Base-by-base conservation (phyloP, 2,113 vertebrate species). In the Entomyzon cyanotis region DNA sequence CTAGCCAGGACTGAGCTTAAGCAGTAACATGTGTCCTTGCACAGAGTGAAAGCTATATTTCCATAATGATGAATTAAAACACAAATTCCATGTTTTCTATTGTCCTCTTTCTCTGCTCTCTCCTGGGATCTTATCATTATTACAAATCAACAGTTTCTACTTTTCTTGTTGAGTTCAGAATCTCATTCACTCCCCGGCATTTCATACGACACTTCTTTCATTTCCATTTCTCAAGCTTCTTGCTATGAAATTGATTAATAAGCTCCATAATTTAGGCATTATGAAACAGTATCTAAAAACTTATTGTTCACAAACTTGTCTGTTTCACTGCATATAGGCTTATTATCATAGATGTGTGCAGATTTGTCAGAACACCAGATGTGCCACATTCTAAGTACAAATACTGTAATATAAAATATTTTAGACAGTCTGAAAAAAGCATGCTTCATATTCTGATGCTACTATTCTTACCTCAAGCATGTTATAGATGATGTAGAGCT, bases 401-500 rank as follows among this genome's bases (percentile, higher is more conserved):
- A 88, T 25, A 68, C 20, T 33, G 27, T 44, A 49, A 85, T 10
- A 56, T 4, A 35, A 33, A 50, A 6, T 56, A 68, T 68, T 73
- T 77, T 24, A 82, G 10, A 46, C 19, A 49, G 41, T 19, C 16
- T 65, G 46, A 82, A 77, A 91, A 89, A 91, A 84, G 28, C 58
- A 89, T 79, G 53, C 63, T 89, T 87, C 44, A 39, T 71, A 76
- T 74, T 80, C 41, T 41, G 24, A 87, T 95, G 55, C 25, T 50
- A 46, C 53, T 28, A 50, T 63, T 68, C 84, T 96, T 98, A 99
- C 99, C 99, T 99, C 99, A n/a, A 99, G 98, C 99, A 99, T 99
- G 97, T 99, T 99, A 98, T 99, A 99, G 98, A 99, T 99, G 97
- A 99, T 99, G 96, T 99, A 99, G 94, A 99, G 99, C 95, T 99